Percentiles rank a stretch among this genome's conserved stretches.
phyloP scores from a whole-genome alignment of 2,113 vertebrate genomes.

The Amblyopsis rosae region DNA sequence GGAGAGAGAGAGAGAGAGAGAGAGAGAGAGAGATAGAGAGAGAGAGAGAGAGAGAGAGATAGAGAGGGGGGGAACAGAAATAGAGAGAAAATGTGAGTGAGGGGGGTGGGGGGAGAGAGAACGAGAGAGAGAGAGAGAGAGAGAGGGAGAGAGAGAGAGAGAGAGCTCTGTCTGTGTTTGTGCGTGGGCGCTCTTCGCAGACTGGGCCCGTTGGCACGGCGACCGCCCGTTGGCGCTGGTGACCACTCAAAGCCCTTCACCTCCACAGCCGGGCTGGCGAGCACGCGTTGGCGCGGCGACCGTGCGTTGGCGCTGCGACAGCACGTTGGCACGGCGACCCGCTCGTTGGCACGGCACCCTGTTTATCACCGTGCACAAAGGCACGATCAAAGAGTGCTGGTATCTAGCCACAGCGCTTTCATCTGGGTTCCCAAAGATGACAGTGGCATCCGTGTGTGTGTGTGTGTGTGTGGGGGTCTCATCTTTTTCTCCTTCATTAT shows the following conservation, averaged over 20 bases:
- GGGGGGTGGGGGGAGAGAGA: conserved; percentile 1
- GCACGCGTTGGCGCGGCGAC: neutral
- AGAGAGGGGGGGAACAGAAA: conserved; percentile 17
- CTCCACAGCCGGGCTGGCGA: conserved; percentile 71
- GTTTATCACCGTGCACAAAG: conserved; percentile 78
- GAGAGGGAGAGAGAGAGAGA: conserved; percentile 15
- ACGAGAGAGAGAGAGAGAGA: neutral
- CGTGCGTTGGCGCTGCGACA: too few relatives aligned
- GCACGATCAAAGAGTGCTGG: conserved; percentile 77
- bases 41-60: conserved; percentile 2
- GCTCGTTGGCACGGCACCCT: conserved; percentile 70
- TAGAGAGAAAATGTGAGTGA: neutral
- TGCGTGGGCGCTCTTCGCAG: conserved; percentile 25
- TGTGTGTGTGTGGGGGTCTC: conserved; percentile 19
- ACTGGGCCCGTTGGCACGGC: conserved; percentile 63
- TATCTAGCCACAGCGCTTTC: conserved; percentile 78
- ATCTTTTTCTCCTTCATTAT: conserved; percentile 60
- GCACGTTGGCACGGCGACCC: conserved; percentile 20
- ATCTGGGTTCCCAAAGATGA: conserved; percentile 80
- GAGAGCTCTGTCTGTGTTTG: conserved; percentile 27
- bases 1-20: neutral
- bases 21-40: neutral
- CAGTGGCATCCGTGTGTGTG: conserved; percentile 73
- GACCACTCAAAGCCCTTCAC: conserved; percentile 72
- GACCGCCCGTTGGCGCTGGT: conserved; percentile 57